Evolutionary conservation across 1,140 invertebrate genomes (phyloP), one percentile per base, ranked within the genome.

Genomic region (Globodera ellingtonae): DNA sequence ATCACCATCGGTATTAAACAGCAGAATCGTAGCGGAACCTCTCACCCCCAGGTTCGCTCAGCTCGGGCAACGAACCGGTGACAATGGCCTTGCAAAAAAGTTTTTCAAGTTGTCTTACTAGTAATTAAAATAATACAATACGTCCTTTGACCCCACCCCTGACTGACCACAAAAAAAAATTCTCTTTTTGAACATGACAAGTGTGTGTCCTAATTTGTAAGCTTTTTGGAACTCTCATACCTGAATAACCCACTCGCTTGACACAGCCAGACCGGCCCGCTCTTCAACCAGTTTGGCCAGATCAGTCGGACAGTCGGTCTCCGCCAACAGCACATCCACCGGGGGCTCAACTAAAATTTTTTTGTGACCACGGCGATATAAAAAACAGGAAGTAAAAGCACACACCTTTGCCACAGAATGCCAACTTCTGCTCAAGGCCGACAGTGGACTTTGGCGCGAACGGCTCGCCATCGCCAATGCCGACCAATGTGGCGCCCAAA

Each of bases 241-340:
- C 21, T 87, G 84, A 50, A 87, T 87, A 24, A 87, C 75, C 86
- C 86, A 88, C 78, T 87, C 85, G 18, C 86, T 88, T 35, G 83
- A 80, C 18, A 89, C 87, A 18, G 74, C 74, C 35, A 52, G 18
- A 13, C 72, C 84, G n/a, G 69, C 78, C 13, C 78, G 71, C 6
- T 44, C 62, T 8, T 71, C 44, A 6, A 79, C 84, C 13, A 62
- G 13, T 44, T 79, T 52, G 4, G 86, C 73, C 50, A 87, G 18
- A 44, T 82, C 79, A 5, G 72, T 62, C 18, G 71, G 47, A 69
- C 83, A 85, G 7, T 79, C 78, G 13, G 50, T 66, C 69, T 86
- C 85, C 7, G 86, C 82, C 18, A 86, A 76, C 15, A 88, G 35
- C 46, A 86, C 76, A 59, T 86, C 86, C 8, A 86, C 65, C 13